Conservation (phyloP, 2,797 vertebrate genomes). For the Squalus acanthias region DNA sequence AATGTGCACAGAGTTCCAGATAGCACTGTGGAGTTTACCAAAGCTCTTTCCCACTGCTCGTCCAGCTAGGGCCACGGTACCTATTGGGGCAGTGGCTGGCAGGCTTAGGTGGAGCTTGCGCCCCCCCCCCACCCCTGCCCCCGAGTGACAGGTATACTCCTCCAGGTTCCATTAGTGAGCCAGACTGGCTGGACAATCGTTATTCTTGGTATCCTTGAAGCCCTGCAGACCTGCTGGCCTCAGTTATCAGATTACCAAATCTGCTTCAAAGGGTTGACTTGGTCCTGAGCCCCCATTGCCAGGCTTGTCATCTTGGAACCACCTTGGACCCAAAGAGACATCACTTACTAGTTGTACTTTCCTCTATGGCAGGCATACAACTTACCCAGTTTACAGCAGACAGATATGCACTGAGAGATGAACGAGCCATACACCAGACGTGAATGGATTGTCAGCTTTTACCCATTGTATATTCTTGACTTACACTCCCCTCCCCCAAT, state of each 20-base stretch:
- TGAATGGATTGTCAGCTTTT: not conserved
- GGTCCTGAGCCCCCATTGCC: not conserved
- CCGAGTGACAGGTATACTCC: too few relatives aligned
- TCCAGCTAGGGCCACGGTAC: too few relatives aligned
- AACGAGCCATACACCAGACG: not conserved
- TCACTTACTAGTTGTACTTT: not conserved
- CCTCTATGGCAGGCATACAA: not conserved
- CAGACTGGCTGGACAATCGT: too few relatives aligned
- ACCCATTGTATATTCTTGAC: not conserved
- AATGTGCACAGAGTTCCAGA: too few relatives aligned
- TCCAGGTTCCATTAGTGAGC: too few relatives aligned
- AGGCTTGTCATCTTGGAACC: not conserved
- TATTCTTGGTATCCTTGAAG: too few relatives aligned
- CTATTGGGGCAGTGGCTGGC: too few relatives aligned
- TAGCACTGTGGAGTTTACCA: too few relatives aligned
- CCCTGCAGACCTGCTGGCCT: too few relatives aligned
- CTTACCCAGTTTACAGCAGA: conserved; percentile 9
- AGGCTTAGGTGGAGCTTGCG: too few relatives aligned
- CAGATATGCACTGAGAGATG: not conserved
- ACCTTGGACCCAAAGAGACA: not conserved
- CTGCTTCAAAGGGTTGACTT: not conserved
- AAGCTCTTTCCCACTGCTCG: too few relatives aligned
- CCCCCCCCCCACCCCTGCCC: too few relatives aligned
- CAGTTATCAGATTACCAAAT: not conserved
- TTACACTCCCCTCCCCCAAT: not conserved